phyloP scores from a whole-genome alignment of 2,797 vertebrate species.

The Gorsachius magnificus region DNA sequence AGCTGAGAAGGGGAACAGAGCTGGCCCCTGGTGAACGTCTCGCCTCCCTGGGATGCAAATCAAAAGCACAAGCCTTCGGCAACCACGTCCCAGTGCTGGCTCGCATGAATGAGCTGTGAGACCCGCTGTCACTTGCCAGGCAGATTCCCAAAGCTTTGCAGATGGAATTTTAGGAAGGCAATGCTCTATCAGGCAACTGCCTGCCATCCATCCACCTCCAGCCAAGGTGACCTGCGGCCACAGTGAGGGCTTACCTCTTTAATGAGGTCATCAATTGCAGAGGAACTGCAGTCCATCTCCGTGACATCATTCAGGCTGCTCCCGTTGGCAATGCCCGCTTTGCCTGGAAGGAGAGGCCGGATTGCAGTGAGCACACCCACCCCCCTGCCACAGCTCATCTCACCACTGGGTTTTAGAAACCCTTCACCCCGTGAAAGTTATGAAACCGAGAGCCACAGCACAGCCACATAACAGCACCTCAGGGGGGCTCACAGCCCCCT shows the following conservation, averaged over 20 bases:
- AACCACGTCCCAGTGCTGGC: rapidly evolving
- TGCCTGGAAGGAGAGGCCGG: slow-evolving; percentile 75
- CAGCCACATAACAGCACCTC: rapidly evolving
- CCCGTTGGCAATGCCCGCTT: slow-evolving; percentile 59
- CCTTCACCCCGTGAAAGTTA: neutral
- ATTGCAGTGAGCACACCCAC: neutral
- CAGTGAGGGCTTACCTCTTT: slow-evolving; percentile 81
- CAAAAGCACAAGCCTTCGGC: neutral
- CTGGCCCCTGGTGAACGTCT: neutral
- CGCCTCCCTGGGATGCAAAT: rapidly evolving
- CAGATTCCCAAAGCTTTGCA: neutral
- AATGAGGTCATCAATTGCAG: slow-evolving; percentile 87
- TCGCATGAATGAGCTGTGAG: rapidly evolving
- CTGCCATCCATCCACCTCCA: rapidly evolving
- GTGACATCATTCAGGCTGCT: slow-evolving; percentile 70
- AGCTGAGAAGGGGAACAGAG: neutral
- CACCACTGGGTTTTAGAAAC: rapidly evolving
- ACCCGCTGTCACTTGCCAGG: rapidly evolving
- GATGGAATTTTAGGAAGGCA: neutral
- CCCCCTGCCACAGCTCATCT: neutral
- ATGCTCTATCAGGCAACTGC: rapidly evolving
- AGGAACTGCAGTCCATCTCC: slow-evolving; percentile 87
- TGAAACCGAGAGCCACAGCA: neutral
- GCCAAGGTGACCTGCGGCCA: neutral
- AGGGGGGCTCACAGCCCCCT: neutral